Evolutionary conservation across 2,113 vertebrate species (phyloP).

Genomic region (Thunnus maccoyii): DNA sequence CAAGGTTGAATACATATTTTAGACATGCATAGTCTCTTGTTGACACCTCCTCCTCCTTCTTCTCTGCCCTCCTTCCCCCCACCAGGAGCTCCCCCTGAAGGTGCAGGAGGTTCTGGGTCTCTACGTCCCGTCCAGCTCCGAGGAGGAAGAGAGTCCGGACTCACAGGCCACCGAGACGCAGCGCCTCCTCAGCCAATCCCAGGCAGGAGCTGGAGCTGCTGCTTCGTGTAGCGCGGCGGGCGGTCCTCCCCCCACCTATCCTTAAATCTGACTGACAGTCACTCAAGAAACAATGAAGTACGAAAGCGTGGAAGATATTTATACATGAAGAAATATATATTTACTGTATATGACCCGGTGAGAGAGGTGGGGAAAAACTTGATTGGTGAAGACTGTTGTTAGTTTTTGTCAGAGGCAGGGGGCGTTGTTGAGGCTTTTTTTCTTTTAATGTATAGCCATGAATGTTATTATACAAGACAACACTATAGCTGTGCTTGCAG

Average conservation of each 20-base stretch:
- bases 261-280: constrained; percentile 53
- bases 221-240: constrained; percentile 7
- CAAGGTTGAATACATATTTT: too few species aligned
- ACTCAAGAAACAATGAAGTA: neutral
- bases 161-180: constrained; percentile 66
- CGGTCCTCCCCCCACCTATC: constrained; percentile 54
- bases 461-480: constrained; percentile 18
- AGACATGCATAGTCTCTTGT: too few species aligned
- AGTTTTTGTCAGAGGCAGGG: constrained; percentile 34
- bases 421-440: constrained; percentile 27
- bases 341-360: neutral
- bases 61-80: neutral
- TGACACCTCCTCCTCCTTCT: too few species aligned
- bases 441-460: constrained; percentile 29
- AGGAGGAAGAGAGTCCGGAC: constrained; percentile 74
- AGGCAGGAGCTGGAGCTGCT: constrained; percentile 31
- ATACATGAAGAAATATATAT: constrained; percentile 15
- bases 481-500: constrained; percentile 29
- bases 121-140: constrained; percentile 62
- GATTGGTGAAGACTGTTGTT: constrained; percentile 27
- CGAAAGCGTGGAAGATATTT: constrained; percentile 23
- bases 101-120: constrained; percentile 84
- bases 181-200: constrained; percentile 56
- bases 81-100: constrained; percentile 82
- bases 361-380: neutral